A percentile compares a stretch with the other conserved stretches of the same genome.
Conservation (phyloP, 2,797 vertebrate species). For the Morus bassanus region DNA sequence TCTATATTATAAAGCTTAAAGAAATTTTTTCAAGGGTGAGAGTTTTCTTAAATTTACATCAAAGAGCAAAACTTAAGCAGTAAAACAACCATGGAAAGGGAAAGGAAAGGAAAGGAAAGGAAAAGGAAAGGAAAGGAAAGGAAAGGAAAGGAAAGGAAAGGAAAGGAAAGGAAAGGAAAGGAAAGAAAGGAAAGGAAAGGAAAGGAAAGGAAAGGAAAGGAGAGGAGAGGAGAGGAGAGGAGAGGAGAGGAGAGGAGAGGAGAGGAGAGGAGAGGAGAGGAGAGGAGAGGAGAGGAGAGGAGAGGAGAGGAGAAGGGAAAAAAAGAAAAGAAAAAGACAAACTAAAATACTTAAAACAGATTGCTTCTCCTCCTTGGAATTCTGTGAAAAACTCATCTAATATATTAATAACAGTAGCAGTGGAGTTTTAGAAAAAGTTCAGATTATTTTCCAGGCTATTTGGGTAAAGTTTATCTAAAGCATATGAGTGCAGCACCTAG, state of each 20-base stretch:
- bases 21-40: not conserved
- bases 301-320: not conserved
- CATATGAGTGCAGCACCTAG: not conserved
- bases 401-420: not conserved
- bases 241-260: too few species aligned
- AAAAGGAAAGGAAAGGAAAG: too few species aligned
- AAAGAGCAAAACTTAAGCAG: too few species aligned
- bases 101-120: too few species aligned
- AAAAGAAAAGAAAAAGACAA: not conserved
- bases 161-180: too few species aligned
- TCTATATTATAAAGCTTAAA: not conserved
- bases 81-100: not conserved
- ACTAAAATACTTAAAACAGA: not conserved
- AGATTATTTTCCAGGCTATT: not conserved
- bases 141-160: too few species aligned
- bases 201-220: not conserved
- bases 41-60: not conserved
- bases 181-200: not conserved
- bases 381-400: not conserved
- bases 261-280: too few species aligned
- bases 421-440: not conserved
- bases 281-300: too few species aligned
- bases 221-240: too few species aligned
- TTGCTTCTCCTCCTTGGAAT: not conserved
- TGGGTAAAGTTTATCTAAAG: not conserved